Evolutionary conservation across 2,888 invertebrate genomes (phyloP), one percentile per base, ranked within the genome.

Genomic region (Oegoconia quadripuncta): DNA sequence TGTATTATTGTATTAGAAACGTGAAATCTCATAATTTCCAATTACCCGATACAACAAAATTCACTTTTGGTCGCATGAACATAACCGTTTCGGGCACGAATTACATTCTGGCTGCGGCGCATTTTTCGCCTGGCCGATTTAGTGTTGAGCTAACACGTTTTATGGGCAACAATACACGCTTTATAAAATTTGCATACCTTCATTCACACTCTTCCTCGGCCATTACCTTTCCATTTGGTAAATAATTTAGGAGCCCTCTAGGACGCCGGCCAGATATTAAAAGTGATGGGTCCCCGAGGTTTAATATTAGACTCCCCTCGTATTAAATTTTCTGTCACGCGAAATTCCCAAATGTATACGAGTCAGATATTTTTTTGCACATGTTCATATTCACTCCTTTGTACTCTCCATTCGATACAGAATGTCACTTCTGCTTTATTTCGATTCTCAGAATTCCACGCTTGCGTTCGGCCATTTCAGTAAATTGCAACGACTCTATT

Each of bases 191-290:
- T 87, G 78, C 86, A 86, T 84, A 81, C 79, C 70, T 77, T 75
- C 78, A 82, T 83, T 80, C 80, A 70, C 79, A 82, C 82, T 81
- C 76, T 74, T 82, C 78, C 73, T 67, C 75, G 73, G 69, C 84
- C 84, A 86, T 87, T 86, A 86, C 86, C 86, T 87, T 83, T 81
- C 83, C 81, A 86, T 87, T 87, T 83, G 79, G 81, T 83, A 83
- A 86, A 87, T 87, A 87, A 87, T 87, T 86, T 87, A 86, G 79
- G 67, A 74, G 77, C 75, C 86, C 87, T 77, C 76, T 71, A 87
- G 84, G 86, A 80, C 77, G 64, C 59, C 75, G 74, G 76, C 79
- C 80, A 84, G 77, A 86, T 87, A 87, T 87, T 87, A 87, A 87
- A 87, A 87, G 82, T 86, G 86, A 87, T 87, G 86, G 81, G 75